Base-by-base conservation (phyloP, 2,888 invertebrate genomes). In the Serrognathus titanus region DNA sequence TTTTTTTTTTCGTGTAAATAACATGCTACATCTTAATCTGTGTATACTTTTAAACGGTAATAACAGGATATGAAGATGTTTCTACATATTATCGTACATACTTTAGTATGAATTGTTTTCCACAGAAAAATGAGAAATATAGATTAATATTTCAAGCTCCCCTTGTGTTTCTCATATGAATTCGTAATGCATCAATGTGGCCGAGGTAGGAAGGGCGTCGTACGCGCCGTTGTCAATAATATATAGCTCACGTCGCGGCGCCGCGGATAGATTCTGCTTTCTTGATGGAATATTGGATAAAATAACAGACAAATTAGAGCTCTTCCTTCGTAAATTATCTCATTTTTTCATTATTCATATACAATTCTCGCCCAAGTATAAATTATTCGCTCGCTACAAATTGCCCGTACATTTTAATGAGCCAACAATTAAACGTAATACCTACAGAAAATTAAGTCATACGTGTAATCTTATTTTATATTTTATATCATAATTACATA, bases 171-270 rank as follows among this genome's bases (percentile, higher is more conserved):
- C 76, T 73, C 75, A 76, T 75, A 77, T 77, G 76, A 77, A 77
- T 77, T 75, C 76, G 74, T 77, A 77, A 73, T 72, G 68, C 50
- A 52, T 51, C 57, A 58, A 55, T 57, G 57, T 56, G 64, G 63
- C 55, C 63, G 62, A 63, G 63, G 60, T 76, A 55, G 61, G 62
- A 57, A 63, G 62, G 63, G 59, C 66, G 65, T 66, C 65, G 70
- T 71, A 73, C 70, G 71, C 69, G 75, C 80, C 69, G 75, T 81
- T 76, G 83, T 89, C 78, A 75, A 76, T 76, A 74, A 75, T 75
- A 71, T 70, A 75, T 74, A 68, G 69, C 64, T 66, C 74, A 72
- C 73, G 72, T 73, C 72, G 70, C 69, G 68, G 64, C 67, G 63
- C 61, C 69, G 69, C 65, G 64, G 62, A 62, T 62, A 61, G 65